These are phyloP conservation scores for Cistogaster globosa DNA, from an alignment of 2,888 invertebrate genomes.

Conservation along the genomic window DNA sequence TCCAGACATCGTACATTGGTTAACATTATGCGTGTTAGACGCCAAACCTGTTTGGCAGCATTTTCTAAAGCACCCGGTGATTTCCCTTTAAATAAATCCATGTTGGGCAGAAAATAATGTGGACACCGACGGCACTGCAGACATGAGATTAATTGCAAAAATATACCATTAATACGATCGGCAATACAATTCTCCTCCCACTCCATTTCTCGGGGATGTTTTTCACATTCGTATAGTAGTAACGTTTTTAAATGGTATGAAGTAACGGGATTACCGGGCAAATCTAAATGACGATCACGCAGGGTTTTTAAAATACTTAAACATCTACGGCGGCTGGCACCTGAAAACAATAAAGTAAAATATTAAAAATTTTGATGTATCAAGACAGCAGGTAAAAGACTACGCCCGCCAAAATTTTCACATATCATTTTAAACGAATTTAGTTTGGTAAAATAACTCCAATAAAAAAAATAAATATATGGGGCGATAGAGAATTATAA, in stretches of 20 bases:
- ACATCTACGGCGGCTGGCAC: slow-evolving; percentile 92
- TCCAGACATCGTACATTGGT: slow-evolving; percentile 96
- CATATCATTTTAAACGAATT: too few species aligned
- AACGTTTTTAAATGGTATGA: slow-evolving; percentile 96
- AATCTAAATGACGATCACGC: slow-evolving; percentile 94
- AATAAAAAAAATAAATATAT: too few species aligned
- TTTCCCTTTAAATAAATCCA: slow-evolving; percentile 97
- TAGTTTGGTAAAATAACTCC: too few species aligned
- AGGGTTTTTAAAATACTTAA: slow-evolving; percentile 95
- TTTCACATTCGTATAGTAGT: slow-evolving; percentile 97
- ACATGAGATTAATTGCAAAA: slow-evolving; percentile 96
- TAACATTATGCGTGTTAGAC: slow-evolving; percentile 94
- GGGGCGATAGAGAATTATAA: too few species aligned
- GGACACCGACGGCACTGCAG: slow-evolving; percentile 97
- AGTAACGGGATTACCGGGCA: slow-evolving; percentile 94
- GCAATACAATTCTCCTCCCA: slow-evolving; percentile 97
- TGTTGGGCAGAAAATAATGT: slow-evolving; percentile 96
- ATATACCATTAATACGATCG: slow-evolving; percentile 96
- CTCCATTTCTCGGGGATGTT: slow-evolving; percentile 95
- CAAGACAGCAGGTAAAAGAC: too few species aligned
- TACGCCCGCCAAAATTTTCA: too few species aligned
- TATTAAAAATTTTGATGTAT: too few species aligned
- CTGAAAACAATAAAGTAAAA: too few species aligned
- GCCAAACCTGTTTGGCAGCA: slow-evolving; percentile 97
- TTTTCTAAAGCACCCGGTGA: slow-evolving; percentile 95